A percentile compares a stretch with the other conserved stretches of the same genome.
phyloP scores from a whole-genome alignment of 2,113 vertebrate genomes.

The Pseudorectes ferrugineus region DNA sequence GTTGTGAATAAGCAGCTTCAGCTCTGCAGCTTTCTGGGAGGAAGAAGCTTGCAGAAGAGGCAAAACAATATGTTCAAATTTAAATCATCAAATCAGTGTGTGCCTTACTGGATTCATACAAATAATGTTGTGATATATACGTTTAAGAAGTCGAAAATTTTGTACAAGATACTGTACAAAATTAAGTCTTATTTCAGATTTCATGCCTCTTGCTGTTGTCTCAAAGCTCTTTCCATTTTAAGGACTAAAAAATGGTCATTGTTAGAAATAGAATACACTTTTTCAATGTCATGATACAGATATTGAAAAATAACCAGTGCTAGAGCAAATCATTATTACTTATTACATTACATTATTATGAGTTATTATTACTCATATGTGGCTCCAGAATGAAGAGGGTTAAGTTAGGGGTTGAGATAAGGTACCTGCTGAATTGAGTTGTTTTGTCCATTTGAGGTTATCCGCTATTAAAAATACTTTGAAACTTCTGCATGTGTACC shows the following conservation, averaged over 20 bases:
- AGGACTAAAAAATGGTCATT: neutral
- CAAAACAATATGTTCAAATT: neutral
- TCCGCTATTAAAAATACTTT: slow-evolving; percentile 35
- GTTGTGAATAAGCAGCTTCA: neutral
- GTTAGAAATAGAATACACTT: neutral
- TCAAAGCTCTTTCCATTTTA: neutral
- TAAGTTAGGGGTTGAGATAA: neutral
- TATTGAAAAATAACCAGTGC: neutral
- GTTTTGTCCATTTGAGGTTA: slow-evolving; percentile 34
- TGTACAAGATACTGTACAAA: neutral
- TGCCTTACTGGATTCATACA: neutral
- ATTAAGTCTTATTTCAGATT: neutral
- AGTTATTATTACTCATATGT: neutral
- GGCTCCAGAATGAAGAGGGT: neutral
- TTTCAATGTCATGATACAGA: neutral
- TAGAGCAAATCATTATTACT: neutral
- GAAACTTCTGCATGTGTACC: neutral
- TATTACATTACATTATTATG: neutral
- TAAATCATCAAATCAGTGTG: neutral
- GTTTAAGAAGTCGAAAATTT: neutral
- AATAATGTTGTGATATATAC: neutral
- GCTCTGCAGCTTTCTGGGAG: neutral
- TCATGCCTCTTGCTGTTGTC: neutral
- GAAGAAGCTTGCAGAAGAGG: neutral
- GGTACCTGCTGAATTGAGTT: slow-evolving; percentile 14